phyloP scores from a whole-genome alignment of 2,113 vertebrate genomes.

The Ptilorrhoa leucosticta region DNA sequence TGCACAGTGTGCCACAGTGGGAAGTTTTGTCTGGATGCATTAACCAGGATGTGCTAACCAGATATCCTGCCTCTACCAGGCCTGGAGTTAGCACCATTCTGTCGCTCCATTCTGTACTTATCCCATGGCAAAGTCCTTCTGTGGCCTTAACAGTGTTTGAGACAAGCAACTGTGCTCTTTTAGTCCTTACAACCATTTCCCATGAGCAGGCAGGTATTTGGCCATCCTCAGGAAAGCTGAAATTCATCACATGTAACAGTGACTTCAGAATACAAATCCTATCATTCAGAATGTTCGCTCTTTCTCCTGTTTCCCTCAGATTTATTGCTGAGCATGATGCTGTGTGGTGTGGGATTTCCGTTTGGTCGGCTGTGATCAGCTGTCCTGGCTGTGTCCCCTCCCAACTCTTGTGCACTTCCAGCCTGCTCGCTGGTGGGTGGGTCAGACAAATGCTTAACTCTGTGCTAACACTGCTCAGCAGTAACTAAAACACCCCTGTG shows the following conservation, averaged over 20 bases:
- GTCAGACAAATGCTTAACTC: not conserved
- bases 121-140: not conserved
- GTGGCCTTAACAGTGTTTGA: not conserved
- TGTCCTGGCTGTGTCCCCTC: not conserved
- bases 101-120: not conserved
- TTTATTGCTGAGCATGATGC: not conserved
- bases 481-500: not conserved
- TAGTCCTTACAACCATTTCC: not conserved
- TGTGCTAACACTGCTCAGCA: not conserved
- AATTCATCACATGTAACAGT: not conserved
- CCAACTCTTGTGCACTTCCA: not conserved
- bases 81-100: not conserved
- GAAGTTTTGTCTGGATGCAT: not conserved
- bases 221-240: accelerated
- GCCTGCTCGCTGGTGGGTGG: accelerated
- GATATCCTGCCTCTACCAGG: not conserved
- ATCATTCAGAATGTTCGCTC: not conserved
- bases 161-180: not conserved
- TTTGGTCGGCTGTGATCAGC: not conserved
- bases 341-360: accelerated
- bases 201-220: not conserved
- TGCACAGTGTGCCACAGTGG: not conserved
- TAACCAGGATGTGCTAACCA: not conserved
- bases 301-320: not conserved
- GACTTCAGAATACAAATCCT: not conserved